These are phyloP conservation scores for Copidosoma floridanum DNA, from an alignment of 1,140 invertebrate genomes.

Conservation along the genomic window DNA sequence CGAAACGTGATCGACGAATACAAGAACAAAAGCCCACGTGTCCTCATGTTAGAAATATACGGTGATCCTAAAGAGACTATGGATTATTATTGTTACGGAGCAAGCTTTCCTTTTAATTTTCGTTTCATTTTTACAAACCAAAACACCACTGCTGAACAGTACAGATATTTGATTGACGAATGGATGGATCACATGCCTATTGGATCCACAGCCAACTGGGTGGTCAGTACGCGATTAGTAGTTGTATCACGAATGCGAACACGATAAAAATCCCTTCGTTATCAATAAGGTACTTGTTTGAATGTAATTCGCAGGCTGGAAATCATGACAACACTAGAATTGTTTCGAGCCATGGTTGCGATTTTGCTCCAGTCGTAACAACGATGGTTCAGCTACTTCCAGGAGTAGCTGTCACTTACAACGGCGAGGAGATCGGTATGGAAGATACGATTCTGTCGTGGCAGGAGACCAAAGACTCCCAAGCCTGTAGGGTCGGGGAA, in stretches of 20 bases:
- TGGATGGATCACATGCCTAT: slow-evolving; percentile 57
- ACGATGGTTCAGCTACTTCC: slow-evolving; percentile 70
- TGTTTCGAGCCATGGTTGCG: slow-evolving; percentile 62
- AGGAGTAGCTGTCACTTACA: slow-evolving; percentile 75
- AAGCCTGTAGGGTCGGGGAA: slow-evolving; percentile 60
- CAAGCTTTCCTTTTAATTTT: slow-evolving; percentile 68
- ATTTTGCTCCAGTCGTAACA: slow-evolving; percentile 66
- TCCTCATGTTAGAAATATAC: slow-evolving; percentile 76
- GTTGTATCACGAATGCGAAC: too few relatives aligned
- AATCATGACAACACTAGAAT: slow-evolving; percentile 66
- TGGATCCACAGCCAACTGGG: slow-evolving; percentile 54
- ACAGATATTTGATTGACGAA: slow-evolving; percentile 47
- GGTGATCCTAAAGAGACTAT: slow-evolving; percentile 60
- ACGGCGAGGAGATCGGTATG: slow-evolving; percentile 76
- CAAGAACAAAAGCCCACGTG: slow-evolving; percentile 17
- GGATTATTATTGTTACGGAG: slow-evolving; percentile 62
- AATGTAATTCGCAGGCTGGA: slow-evolving; percentile 57
- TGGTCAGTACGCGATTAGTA: slow-evolving; percentile 43
- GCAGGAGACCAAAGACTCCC: slow-evolving; percentile 61
- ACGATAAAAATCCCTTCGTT: too few relatives aligned
- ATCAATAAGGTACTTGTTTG: too few relatives aligned
- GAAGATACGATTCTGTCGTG: slow-evolving; percentile 59
- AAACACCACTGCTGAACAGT: slow-evolving; percentile 50
- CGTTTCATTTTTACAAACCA: slow-evolving; percentile 47
- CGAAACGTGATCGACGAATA: slow-evolving; percentile 63